A percentile compares a stretch with the other conserved stretches of the same genome.
Conservation (phyloP, 2,113 vertebrate species). For the Terrapene triunguis region DNA sequence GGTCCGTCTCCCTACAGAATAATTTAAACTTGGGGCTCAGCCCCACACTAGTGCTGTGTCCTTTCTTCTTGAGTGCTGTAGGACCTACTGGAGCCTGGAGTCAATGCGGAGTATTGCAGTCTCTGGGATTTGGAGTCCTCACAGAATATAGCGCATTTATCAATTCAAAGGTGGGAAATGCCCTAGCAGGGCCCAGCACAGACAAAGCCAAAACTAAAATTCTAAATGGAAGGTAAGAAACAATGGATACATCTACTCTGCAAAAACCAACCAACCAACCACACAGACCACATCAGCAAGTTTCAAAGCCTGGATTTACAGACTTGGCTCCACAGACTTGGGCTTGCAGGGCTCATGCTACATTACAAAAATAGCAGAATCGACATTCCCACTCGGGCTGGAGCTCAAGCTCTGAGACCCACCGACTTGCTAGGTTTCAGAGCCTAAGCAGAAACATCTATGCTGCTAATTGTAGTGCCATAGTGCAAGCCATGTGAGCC, state of each 20-base stretch:
- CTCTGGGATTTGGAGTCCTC: not conserved
- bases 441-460: not conserved
- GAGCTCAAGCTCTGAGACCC: not conserved
- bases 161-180: not conserved
- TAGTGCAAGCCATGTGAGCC: not conserved
- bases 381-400: not conserved
- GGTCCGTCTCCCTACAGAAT: not conserved
- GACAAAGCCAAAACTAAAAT: not conserved
- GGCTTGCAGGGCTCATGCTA: not conserved
- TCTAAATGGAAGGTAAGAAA: not conserved
- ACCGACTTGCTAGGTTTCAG: not conserved
- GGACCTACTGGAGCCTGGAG: not conserved
- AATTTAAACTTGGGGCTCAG: not conserved
- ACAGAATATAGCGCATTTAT: not conserved
- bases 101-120: not conserved
- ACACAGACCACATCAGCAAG: not conserved
- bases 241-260: not conserved
- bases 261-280: not conserved
- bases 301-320: not conserved
- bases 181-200: not conserved
- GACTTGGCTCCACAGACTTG: not conserved
- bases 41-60: not conserved
- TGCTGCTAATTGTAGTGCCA: not conserved
- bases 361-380: not conserved
- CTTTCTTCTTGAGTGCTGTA: not conserved